Conservation (phyloP, 2,797 vertebrate genomes). For the Smutsia gigantea region DNA sequence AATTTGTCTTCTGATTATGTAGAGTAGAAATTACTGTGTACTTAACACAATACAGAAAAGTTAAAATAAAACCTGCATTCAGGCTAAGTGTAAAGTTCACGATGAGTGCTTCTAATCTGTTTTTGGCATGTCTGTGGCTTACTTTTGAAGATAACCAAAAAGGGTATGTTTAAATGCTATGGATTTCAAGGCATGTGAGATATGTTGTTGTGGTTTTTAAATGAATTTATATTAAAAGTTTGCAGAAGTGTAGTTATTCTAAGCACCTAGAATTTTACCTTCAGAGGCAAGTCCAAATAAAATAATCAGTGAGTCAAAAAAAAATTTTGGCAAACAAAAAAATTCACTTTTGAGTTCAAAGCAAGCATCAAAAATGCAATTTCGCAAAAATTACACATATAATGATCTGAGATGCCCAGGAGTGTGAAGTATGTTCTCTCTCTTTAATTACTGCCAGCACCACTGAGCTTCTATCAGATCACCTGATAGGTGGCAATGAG, state of each 20-base stretch:
- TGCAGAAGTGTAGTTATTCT: not conserved
- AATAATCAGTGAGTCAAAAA: too few species aligned
- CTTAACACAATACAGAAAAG: slow-evolving; percentile 25
- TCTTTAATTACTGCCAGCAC: not conserved
- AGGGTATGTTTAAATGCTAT: not conserved
- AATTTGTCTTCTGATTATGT: not conserved
- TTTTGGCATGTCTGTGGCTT: not conserved
- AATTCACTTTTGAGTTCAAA: slow-evolving; percentile 13
- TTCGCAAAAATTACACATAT: not conserved
- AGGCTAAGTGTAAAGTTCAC: not conserved
- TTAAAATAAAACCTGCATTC: slow-evolving; percentile 20
- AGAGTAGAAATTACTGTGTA: not conserved
- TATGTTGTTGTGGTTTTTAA: not conserved
- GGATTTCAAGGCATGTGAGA: not conserved
- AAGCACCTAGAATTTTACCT: not conserved
- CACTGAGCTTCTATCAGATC: slow-evolving; percentile 2
- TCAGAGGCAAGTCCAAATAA: not conserved
- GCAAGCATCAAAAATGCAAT: slow-evolving; percentile 28
- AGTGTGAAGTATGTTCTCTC: not conserved
- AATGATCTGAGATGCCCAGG: not conserved
- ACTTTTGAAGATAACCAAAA: slow-evolving; percentile 32
- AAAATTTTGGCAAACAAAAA: not conserved
- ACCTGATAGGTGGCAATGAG: not conserved
- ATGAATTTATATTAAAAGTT: slow-evolving; percentile 23
- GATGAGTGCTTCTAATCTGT: not conserved